These are phyloP conservation scores for Chrysochloris asiatica DNA, from an alignment of 2,113 vertebrate species.

Conservation along the genomic window DNA sequence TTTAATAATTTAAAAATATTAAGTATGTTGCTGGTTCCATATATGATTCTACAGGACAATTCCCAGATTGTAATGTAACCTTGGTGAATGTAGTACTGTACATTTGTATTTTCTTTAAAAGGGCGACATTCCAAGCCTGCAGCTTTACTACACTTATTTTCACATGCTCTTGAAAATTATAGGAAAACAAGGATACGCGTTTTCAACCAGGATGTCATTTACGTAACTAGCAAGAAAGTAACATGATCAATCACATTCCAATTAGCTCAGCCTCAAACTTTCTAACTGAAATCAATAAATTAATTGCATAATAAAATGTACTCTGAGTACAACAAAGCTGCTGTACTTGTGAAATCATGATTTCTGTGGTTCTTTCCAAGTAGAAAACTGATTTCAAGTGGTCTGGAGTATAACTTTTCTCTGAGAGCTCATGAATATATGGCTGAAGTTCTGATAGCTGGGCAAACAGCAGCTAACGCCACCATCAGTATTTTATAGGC, in stretches of 20 bases:
- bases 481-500: background rate
- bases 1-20: slow-evolving; percentile 20
- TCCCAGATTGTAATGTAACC: too few species aligned
- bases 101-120: background rate
- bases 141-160: background rate
- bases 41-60: background rate
- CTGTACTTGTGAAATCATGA: background rate
- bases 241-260: background rate
- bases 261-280: too few species aligned
- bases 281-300: too few species aligned
- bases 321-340: background rate
- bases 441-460: background rate
- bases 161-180: background rate
- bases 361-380: background rate
- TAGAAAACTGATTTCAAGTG: background rate
- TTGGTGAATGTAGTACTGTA: too few species aligned
- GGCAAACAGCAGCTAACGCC: background rate
- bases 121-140: background rate
- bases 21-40: background rate
- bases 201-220: background rate
- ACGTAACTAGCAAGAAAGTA: background rate
- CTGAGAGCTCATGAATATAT: background rate
- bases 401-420: background rate
- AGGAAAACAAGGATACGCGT: background rate
- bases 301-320: background rate